Evolutionary conservation across 64 coral and sea anemone genomes (phyloP), one percentile per base, ranked within the genome.

Genomic region (Montipora cactus): DNA sequence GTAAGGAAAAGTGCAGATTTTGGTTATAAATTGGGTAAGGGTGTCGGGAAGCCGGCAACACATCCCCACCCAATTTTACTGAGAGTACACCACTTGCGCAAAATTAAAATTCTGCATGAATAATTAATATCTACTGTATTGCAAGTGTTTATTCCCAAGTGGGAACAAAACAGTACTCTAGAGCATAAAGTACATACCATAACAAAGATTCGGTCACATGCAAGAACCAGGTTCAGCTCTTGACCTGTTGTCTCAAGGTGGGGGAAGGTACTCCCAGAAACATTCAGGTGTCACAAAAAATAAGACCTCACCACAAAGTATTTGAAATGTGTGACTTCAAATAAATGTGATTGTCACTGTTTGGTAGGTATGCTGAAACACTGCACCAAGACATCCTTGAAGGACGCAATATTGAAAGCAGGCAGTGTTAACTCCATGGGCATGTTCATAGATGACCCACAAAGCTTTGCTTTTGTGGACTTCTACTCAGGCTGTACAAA

Each of bases 401-500:
- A 45, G 16, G 84, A 71, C 14, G 84, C 67, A 8, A 20, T 87
- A 5, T 14, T 74, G 8, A 87, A 59, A 74, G 18, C 49, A 8
- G 84, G 44, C 12, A 87, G 84, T 50, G 2, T 5, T 2, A 73
- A 21, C 66, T 44, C 84, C 1, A 21, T 87, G 84, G 84, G 84
- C 6, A 67, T 87, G 2, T 87, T 73, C 23, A 18, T 87, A 8
- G 84, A 87, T 44, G 67, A 87, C 84, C 68, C 37, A 2, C 46
- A 87, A 51, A 73, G 67, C 14, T 67, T 74, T 72, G 44, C 74
- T 50, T 87, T 87, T 45, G 84, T 87, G 1, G 66, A 87, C 4
- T 74, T 87, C 37, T 87, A 87, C 47, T 50, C 45, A 0, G 84
- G 84, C 3, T 73, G 61, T 59, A 70, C 83, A 9, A 86, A 86